phyloP scores from a whole-genome alignment of 2,797 vertebrate genomes.

The Morus bassanus region DNA sequence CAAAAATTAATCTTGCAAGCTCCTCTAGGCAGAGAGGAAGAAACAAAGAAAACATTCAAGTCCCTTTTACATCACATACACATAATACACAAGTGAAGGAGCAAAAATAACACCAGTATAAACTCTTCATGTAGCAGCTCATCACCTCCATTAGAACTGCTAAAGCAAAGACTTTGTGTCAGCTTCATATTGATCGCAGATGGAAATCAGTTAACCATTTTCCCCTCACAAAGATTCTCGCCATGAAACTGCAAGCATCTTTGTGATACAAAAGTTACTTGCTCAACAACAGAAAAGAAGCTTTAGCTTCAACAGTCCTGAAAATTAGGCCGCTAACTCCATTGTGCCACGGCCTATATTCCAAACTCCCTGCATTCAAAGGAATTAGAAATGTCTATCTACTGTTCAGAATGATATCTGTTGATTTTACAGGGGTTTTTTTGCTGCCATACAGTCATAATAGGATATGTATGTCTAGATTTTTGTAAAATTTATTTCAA shows the following conservation, averaged over 20 bases:
- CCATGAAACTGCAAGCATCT: background rate
- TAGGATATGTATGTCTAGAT: background rate
- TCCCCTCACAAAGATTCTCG: background rate
- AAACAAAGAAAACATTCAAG: constrained; percentile 29
- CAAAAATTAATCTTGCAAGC: background rate
- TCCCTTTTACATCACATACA: background rate
- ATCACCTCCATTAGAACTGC: background rate
- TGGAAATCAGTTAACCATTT: constrained; percentile 2
- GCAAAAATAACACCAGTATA: background rate
- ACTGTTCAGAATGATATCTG: background rate
- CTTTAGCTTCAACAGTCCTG: background rate
- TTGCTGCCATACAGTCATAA: background rate
- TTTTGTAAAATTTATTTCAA: background rate
- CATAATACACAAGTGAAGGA: background rate
- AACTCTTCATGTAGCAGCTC: background rate
- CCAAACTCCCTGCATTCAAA: background rate
- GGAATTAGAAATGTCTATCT: background rate
- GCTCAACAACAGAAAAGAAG: background rate
- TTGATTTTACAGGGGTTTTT: background rate
- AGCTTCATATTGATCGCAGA: constrained; percentile 9
- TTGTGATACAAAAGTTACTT: background rate
- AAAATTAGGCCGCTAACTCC: constrained; percentile 1
- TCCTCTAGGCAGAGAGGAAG: background rate
- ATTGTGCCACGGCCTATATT: background rate
- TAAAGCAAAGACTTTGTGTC: background rate